Conservation (phyloP, 2,888 invertebrate species). For the Archips xylosteana region DNA sequence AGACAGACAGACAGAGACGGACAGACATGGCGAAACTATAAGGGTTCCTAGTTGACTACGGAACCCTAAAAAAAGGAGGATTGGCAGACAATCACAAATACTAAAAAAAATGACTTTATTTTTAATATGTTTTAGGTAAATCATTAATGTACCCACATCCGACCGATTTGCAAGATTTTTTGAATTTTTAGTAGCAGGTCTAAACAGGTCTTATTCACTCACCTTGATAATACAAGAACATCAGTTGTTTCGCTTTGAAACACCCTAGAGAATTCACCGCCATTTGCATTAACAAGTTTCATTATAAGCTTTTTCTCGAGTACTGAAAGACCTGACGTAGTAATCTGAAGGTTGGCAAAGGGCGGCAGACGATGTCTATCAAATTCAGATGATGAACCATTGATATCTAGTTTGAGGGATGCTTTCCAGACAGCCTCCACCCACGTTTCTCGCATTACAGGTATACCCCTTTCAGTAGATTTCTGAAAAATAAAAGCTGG, state of each 20-base stretch:
- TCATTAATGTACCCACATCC: no score
- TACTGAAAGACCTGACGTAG: slow-evolving; percentile 90
- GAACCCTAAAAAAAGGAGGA: no score
- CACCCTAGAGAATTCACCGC: slow-evolving; percentile 86
- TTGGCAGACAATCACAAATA: no score
- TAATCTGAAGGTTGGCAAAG: slow-evolving; percentile 92
- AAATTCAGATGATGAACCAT: slow-evolving; percentile 88
- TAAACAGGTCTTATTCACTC: slow-evolving; percentile 51
- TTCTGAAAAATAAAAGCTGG: slow-evolving; percentile 75
- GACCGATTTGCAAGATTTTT: no score
- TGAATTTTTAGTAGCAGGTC: no score
- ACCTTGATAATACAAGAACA: slow-evolving; percentile 85
- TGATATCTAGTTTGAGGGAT: slow-evolving; percentile 86
- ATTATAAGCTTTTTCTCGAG: slow-evolving; percentile 88
- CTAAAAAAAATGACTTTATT: no score
- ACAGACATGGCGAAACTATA: no score
- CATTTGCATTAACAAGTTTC: slow-evolving; percentile 89
- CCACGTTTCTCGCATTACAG: slow-evolving; percentile 93
- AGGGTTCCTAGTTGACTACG: no score
- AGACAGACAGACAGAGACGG: no score
- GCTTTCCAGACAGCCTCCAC: slow-evolving; percentile 92
- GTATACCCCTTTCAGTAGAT: slow-evolving; percentile 88
- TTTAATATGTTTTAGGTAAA: no score
- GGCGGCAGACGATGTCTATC: slow-evolving; percentile 85
- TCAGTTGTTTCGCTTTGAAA: slow-evolving; percentile 84